Evolutionary conservation across 2,888 invertebrate species (phyloP), one percentile per base, ranked within the genome.

Genomic region (Frankliniella fusca): DNA sequence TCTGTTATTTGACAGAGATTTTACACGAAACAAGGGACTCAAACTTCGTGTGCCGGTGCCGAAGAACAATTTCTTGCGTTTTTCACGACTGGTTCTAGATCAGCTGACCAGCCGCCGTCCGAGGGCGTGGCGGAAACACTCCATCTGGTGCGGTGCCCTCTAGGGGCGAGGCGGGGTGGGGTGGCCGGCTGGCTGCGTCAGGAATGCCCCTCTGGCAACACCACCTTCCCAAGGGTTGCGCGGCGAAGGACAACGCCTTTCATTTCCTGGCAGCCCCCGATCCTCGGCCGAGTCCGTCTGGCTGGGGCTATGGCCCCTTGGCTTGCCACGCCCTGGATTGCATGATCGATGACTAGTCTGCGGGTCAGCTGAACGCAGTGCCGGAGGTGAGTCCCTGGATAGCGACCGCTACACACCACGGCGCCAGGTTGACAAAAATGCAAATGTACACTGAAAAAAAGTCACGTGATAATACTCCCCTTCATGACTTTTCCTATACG

Each of bases 221-320:
- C 61, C 5, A n/a, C 61, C 61, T n/a, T n/a, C 7, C 61, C 61
- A n/a, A 15, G 61, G 61, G 11, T 18, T 61, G 38, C 38, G 38
- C 70, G 70, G 23, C 27, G 23, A 76, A 76, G 70, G 70, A 76
- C 70, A 76, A 76, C 70, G 70, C 70, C 70, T 76, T 76, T 76
- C 70, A 76, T 76, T 76, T 76, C 70, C 70, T 76, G 70, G 70
- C 27, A 76, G 70, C 70, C 12, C 27, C 70, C 27, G 27, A 76
- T 61, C 61, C 61, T 18, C 61, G 61, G 18, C 61, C 61, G 61
- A 7, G 15, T n/a, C 61, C 61, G 20, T 61, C 61, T 54, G 15
- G 54, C 61, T n/a, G 61, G 61, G 61, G 70, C 3, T 27, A 3
- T 27, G 70, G 11, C 70, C 70, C 27, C 70, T 8, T 27, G 70